These are phyloP conservation scores for Drepanosiphum platanoidis DNA, from an alignment of 2,888 invertebrate genomes.

Conservation along the genomic window DNA sequence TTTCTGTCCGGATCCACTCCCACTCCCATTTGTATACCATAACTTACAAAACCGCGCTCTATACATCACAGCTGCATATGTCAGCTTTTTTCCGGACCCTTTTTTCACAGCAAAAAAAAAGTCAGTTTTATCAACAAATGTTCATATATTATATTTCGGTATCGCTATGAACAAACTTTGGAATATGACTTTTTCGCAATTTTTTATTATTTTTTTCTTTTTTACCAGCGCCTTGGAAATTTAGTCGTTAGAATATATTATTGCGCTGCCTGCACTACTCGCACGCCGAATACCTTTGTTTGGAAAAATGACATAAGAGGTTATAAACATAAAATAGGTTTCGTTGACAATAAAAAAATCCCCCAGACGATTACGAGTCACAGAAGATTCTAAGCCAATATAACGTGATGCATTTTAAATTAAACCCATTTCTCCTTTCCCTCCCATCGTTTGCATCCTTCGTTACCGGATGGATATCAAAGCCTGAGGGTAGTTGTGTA, in stretches of 20 bases:
- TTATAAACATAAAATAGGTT: conserved; percentile 23
- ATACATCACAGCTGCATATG: conserved; percentile 15
- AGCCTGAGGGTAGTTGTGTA: conserved; percentile 11
- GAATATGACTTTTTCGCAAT: not conserved
- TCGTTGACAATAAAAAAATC: not conserved
- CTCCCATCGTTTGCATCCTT: not conserved
- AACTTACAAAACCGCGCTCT: conserved; percentile 13
- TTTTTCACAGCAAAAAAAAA: conserved; percentile 1
- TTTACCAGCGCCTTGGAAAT: not conserved
- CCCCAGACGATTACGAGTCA: not conserved
- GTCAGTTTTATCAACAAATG: conserved; percentile 16
- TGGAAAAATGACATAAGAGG: conserved; percentile 16
- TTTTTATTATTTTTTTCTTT: not conserved
- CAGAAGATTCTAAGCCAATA: conserved; percentile 36
- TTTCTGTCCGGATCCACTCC: conserved; percentile 28
- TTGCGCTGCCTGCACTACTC: not conserved
- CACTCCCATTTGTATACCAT: not conserved
- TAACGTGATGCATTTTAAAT: conserved; percentile 55
- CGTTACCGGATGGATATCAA: not conserved
- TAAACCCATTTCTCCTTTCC: conserved; percentile 29
- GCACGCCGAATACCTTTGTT: not conserved
- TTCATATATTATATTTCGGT: not conserved
- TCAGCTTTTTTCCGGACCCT: conserved; percentile 15
- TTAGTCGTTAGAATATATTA: not conserved
- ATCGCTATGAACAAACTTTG: not conserved